phyloP scores from a whole-genome alignment of 2,113 vertebrate genomes.

The Sorex fumeus region DNA sequence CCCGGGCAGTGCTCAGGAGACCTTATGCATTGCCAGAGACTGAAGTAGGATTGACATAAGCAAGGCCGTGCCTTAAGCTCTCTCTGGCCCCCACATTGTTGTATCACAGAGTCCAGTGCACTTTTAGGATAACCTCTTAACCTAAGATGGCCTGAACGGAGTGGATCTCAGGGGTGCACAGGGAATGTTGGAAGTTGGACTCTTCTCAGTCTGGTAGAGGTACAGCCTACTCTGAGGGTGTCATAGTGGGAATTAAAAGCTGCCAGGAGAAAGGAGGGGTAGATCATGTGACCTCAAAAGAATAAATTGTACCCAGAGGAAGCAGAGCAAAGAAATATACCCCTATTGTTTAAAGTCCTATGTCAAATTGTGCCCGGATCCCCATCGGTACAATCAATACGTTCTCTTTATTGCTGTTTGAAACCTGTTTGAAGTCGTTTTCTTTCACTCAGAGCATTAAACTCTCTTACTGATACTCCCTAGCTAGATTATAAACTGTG shows the following conservation, averaged over 20 bases:
- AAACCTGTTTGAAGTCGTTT: slow-evolving; percentile 33
- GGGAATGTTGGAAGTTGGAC: not conserved
- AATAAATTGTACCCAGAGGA: slow-evolving; percentile 21
- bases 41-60: too few species aligned
- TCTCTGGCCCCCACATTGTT: too few species aligned
- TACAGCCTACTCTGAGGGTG: not conserved
- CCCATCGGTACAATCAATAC: not conserved
- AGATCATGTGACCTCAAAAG: not conserved
- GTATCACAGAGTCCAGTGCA: too few species aligned
- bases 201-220: not conserved
- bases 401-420: slow-evolving; percentile 24
- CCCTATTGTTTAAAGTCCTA: slow-evolving; percentile 24
- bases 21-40: too few species aligned
- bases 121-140: not conserved
- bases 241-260: not conserved
- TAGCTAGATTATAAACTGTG: slow-evolving; percentile 28
- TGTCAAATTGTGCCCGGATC: slow-evolving; percentile 10
- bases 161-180: not conserved
- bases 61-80: too few species aligned
- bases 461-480: not conserved
- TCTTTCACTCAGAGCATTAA: slow-evolving; percentile 49
- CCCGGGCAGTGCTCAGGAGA: too few species aligned
- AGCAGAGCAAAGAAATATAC: slow-evolving; percentile 48
- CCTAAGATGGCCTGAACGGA: not conserved
- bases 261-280: not conserved